These are phyloP conservation scores for Drosophila sp. DNA, from an alignment of 1,140 invertebrate species.

Conservation along the genomic window DNA sequence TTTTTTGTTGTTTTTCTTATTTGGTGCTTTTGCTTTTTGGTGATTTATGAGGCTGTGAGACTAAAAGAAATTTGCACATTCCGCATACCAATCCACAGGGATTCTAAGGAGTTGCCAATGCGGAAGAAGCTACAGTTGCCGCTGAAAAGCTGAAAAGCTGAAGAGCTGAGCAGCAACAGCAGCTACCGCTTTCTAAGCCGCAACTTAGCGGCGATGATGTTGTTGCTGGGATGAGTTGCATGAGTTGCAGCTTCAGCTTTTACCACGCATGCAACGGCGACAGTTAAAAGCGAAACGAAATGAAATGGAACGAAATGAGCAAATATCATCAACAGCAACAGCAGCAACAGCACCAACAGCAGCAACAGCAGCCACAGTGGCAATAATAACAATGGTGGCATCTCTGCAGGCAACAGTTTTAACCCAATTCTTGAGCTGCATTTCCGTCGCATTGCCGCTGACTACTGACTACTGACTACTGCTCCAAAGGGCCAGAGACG, in stretches of 20 bases:
- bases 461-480: no score
- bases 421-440: conserved; percentile 68
- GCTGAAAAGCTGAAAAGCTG: background rate
- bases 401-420: conserved; percentile 18
- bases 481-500: conserved; percentile 42
- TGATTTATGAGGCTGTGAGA: conserved; percentile 33
- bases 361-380: conserved; percentile 12
- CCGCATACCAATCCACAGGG: conserved; percentile 30
- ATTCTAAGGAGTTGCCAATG: conserved; percentile 50
- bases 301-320: conserved; percentile 24
- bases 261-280: conserved; percentile 49
- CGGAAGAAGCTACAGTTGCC: no score
- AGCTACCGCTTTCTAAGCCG: conserved; percentile 64
- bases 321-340: conserved; percentile 39
- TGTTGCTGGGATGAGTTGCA: conserved; percentile 44
- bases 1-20: background rate
- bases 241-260: conserved; percentile 44
- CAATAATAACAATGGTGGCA: conserved; percentile 43
- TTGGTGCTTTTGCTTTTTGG: background rate
- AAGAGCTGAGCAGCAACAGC: background rate
- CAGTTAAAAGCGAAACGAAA: conserved; percentile 53
- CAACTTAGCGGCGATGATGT: conserved; percentile 31
- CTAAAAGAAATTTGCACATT: conserved; percentile 21
- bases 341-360: background rate
- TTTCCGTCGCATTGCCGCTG: conserved; percentile 39